A percentile compares a stretch with the other conserved stretches of the same genome.
These are phyloP conservation scores for Dasysyrphus albostriatus DNA, from an alignment of 2,888 invertebrate species.

Conservation along the genomic window DNA sequence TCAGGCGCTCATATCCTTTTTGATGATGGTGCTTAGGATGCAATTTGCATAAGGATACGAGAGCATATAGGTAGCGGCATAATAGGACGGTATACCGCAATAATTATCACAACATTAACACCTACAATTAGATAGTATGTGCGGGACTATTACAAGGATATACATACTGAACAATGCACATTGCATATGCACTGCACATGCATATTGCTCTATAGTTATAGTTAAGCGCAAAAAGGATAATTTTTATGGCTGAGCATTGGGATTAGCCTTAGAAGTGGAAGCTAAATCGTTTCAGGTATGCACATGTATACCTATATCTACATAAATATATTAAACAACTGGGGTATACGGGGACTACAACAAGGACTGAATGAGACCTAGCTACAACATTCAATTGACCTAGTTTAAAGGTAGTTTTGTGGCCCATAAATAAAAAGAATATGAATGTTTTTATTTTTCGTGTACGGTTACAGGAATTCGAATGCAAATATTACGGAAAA, in stretches of 20 bases:
- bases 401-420: constrained; percentile 55
- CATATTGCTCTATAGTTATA: too few relatives aligned
- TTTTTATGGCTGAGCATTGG: constrained; percentile 64
- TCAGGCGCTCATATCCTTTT: constrained; percentile 42
- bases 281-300: constrained; percentile 29
- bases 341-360: not conserved
- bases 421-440: constrained; percentile 36
- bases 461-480: constrained; percentile 32
- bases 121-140: constrained; percentile 62
- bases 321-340: not conserved
- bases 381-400: constrained; percentile 56
- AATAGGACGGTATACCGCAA: constrained; percentile 65
- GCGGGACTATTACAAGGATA: constrained; percentile 46
- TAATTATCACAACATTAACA: constrained; percentile 76
- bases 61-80: not conserved
- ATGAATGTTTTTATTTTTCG: constrained; percentile 37
- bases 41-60: constrained; percentile 71
- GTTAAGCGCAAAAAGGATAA: constrained; percentile 46
- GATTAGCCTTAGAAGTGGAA: constrained; percentile 52
- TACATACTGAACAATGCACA: constrained; percentile 16
- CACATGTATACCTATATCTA: not conserved
- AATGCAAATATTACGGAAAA: constrained; percentile 51
- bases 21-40: constrained; percentile 62
- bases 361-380: not conserved
- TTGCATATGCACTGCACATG: not conserved